Conservation (phyloP, 2,113 vertebrate genomes). For the Malurus alboscapulatus region DNA sequence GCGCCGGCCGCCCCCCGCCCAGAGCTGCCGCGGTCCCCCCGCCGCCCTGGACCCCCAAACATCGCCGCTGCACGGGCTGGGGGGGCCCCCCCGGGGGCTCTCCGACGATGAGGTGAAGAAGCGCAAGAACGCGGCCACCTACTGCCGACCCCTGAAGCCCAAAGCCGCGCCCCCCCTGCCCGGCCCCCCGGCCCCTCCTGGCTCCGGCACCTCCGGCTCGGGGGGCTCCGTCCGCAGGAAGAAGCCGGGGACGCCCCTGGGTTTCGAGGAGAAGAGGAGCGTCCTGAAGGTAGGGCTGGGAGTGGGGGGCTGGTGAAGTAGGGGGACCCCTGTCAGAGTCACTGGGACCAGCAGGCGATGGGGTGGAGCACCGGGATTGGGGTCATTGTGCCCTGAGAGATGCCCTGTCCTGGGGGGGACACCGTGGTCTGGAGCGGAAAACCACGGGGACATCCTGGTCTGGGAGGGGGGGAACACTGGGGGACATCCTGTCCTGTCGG, state of each 20-base stretch:
- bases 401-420: no score
- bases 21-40: slow-evolving; percentile 65
- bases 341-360: background rate
- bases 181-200: slow-evolving; percentile 57
- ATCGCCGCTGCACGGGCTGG: slow-evolving; percentile 44
- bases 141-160: slow-evolving; percentile 78
- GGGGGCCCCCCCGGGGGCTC: slow-evolving; percentile 36
- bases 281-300: slow-evolving; percentile 80
- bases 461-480: background rate
- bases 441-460: background rate
- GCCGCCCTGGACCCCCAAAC: background rate
- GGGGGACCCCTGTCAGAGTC: background rate
- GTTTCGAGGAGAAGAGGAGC: slow-evolving; percentile 86
- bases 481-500: no score
- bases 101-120: slow-evolving; percentile 85
- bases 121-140: slow-evolving; percentile 78
- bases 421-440: background rate
- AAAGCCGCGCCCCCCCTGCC: slow-evolving; percentile 51
- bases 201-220: slow-evolving; percentile 2
- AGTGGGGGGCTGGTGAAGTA: background rate
- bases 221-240: slow-evolving; percentile 71
- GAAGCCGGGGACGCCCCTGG: slow-evolving; percentile 73
- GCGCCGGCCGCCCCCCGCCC: slow-evolving; percentile 48
- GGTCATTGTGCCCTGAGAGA: background rate
- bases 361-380: background rate